A percentile compares a stretch with the other conserved stretches of the same genome.
Conservation (phyloP, 1,140 invertebrate species). For the Harlomillsia oculata region DNA sequence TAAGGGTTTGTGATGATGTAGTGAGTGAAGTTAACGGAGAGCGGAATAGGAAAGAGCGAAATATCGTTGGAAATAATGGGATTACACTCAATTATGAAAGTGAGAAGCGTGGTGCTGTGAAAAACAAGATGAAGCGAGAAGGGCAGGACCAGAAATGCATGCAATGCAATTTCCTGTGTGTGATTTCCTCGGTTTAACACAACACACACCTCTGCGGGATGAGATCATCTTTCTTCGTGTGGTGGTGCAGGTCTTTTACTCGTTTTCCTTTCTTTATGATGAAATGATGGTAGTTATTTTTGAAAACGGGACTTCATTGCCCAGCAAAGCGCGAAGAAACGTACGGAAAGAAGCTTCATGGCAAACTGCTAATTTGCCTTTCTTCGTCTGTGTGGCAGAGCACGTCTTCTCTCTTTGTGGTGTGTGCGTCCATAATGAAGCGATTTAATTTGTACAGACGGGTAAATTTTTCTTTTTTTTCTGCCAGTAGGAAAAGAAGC, state of each 20-base stretch:
- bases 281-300: slow-evolving; percentile 18
- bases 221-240: slow-evolving; percentile 7
- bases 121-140: too few relatives aligned
- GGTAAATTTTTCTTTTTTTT: slow-evolving; percentile 29
- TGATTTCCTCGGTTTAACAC: slow-evolving; percentile 24
- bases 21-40: too few relatives aligned
- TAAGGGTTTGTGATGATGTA: too few relatives aligned
- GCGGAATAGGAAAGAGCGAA: not conserved
- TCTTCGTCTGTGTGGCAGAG: not conserved
- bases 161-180: slow-evolving; percentile 16
- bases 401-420: slow-evolving; percentile 1
- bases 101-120: slow-evolving; percentile 14
- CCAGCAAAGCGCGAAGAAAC: not conserved
- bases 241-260: not conserved
- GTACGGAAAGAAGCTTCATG: not conserved
- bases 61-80: slow-evolving; percentile 24
- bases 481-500: not conserved
- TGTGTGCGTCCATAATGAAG: slow-evolving; percentile 26
- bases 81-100: slow-evolving; percentile 29
- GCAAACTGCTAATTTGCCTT: not conserved
- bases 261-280: slow-evolving; percentile 19
- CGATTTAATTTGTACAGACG: slow-evolving; percentile 35
- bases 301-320: slow-evolving; percentile 7
- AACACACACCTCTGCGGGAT: slow-evolving; percentile 12
- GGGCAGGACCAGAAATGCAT: slow-evolving; percentile 11